phyloP scores from a whole-genome alignment of 2,113 vertebrate species.

The Gymnocephalus cernua region DNA sequence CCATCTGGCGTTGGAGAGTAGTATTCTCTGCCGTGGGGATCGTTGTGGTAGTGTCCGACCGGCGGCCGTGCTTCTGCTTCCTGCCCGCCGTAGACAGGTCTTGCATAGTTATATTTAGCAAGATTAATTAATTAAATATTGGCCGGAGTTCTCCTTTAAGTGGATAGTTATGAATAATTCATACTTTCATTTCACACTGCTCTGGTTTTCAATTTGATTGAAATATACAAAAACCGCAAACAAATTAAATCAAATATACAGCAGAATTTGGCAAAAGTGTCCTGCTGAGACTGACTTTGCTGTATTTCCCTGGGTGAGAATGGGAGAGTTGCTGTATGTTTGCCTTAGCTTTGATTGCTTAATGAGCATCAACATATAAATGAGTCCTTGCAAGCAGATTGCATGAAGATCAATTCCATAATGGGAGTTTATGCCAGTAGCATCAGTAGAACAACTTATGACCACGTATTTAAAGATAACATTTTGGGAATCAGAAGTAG shows the following conservation, averaged over 20 bases:
- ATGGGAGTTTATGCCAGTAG: slow-evolving; percentile 23
- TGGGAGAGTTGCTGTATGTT: background rate
- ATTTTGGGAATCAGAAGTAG: slow-evolving; percentile 17
- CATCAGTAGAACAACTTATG: slow-evolving; percentile 12
- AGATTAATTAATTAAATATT: too few relatives aligned
- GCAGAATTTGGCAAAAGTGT: slow-evolving; percentile 15
- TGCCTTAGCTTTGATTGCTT: slow-evolving; percentile 4
- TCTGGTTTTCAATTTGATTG: slow-evolving; percentile 33
- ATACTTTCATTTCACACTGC: slow-evolving; percentile 47
- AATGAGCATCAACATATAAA: background rate
- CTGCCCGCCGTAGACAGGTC: too few relatives aligned
- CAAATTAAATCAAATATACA: slow-evolving; percentile 42
- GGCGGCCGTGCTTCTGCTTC: too few relatives aligned
- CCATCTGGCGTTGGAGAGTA: too few relatives aligned
- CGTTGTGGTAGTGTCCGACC: too few relatives aligned
- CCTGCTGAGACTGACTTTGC: background rate
- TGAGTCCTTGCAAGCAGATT: background rate
- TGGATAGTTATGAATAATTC: slow-evolving; percentile 61
- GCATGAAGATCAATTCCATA: slow-evolving; percentile 9
- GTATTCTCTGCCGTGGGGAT: too few relatives aligned
- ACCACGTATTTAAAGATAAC: slow-evolving; percentile 20
- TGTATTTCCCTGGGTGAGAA: background rate
- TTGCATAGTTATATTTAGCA: too few relatives aligned
- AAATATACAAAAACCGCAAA: slow-evolving; percentile 37
- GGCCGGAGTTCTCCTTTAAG: too few relatives aligned